Percentiles rank a stretch among this genome's conserved stretches.
These are phyloP conservation scores for Paracentrotus lividus DNA, from an alignment of 53 echinoderm and acorn worm species.

Conservation along the genomic window DNA sequence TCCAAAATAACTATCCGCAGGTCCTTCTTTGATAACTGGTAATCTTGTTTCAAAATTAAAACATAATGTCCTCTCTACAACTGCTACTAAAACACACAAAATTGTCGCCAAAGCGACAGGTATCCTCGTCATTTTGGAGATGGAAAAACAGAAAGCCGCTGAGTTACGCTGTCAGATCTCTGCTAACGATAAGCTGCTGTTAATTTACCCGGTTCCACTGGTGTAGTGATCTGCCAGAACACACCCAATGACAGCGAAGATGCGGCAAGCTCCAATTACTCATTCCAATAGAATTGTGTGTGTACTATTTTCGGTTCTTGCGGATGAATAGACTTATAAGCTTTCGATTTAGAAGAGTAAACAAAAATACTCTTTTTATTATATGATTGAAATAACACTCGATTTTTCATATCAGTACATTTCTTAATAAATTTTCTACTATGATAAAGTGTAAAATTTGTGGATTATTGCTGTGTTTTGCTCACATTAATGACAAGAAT, in stretches of 20 bases:
- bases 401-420: background rate
- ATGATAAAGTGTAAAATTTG: background rate
- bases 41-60: slow-evolving; percentile 90
- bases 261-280: slow-evolving; percentile 14
- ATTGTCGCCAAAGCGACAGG: slow-evolving; percentile 41
- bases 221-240: slow-evolving; percentile 14
- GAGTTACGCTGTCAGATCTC: slow-evolving; percentile 36
- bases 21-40: slow-evolving; percentile 94
- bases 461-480: background rate
- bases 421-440: background rate
- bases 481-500: background rate
- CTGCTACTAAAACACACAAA: slow-evolving; percentile 54
- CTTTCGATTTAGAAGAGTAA: background rate
- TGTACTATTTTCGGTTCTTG: background rate
- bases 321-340: slow-evolving; percentile 6
- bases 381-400: background rate
- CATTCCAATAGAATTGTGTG: background rate
- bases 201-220: slow-evolving; percentile 14
- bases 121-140: slow-evolving; percentile 49
- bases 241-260: slow-evolving; percentile 19
- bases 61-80: slow-evolving; percentile 72
- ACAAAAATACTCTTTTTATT: background rate
- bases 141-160: background rate
- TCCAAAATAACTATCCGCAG: slow-evolving; percentile 89
- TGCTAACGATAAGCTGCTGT: slow-evolving; percentile 28